phyloP scores from a whole-genome alignment of 2,888 invertebrate genomes.

The Hermodice carunculata region DNA sequence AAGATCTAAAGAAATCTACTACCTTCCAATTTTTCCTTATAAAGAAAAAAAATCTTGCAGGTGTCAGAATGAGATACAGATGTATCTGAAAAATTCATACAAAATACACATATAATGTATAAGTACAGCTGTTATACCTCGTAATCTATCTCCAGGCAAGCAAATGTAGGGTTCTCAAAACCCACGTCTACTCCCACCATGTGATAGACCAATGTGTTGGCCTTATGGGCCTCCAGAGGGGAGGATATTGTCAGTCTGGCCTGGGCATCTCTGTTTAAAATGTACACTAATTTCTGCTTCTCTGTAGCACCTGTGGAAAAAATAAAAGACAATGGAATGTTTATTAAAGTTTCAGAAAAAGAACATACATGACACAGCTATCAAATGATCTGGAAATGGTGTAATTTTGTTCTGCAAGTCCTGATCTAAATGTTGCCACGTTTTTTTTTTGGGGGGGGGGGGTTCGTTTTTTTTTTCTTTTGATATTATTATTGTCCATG shows the following conservation, averaged over 20 bases:
- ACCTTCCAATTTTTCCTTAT: too few species aligned
- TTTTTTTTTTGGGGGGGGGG: not conserved
- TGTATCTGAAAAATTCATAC: too few species aligned
- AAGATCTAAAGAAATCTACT: too few species aligned
- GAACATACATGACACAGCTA: too few species aligned
- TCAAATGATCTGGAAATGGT: not conserved
- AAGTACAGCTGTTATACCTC: slow-evolving; percentile 75
- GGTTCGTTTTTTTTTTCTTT: not conserved
- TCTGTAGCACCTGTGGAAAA: slow-evolving; percentile 86
- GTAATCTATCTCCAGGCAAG: slow-evolving; percentile 98
- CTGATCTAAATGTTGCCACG: not conserved
- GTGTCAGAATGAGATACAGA: too few species aligned
- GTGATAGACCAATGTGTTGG: slow-evolving; percentile 97
- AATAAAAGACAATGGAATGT: not conserved
- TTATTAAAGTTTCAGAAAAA: too few species aligned
- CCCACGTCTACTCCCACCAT: slow-evolving; percentile 98
- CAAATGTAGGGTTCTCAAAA: slow-evolving; percentile 99
- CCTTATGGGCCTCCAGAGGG: slow-evolving; percentile 98
- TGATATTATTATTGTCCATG: too few species aligned
- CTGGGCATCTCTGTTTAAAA: slow-evolving; percentile 97
- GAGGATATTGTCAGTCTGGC: slow-evolving; percentile 98
- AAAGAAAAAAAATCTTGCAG: too few species aligned
- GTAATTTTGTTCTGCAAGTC: not conserved
- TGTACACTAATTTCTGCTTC: slow-evolving; percentile 98
- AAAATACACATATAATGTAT: too few species aligned